phyloP scores from a whole-genome alignment of 1,140 invertebrate genomes.

The Sycobia sp. region DNA sequence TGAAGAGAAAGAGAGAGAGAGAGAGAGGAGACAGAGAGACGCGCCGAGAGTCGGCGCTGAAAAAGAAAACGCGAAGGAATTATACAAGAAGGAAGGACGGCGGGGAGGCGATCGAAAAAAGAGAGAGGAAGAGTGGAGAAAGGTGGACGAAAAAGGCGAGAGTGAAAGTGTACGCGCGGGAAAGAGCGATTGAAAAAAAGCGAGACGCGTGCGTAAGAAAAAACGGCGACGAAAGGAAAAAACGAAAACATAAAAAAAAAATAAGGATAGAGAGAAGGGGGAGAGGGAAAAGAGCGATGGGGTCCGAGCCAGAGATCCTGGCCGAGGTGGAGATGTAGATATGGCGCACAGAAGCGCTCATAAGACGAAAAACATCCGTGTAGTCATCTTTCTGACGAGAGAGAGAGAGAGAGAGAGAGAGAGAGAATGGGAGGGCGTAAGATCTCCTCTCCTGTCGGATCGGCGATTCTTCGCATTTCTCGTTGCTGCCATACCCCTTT shows the following conservation, averaged over 20 bases:
- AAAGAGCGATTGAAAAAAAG: conserved; percentile 4
- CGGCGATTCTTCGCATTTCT: too few relatives aligned
- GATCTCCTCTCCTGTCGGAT: too few relatives aligned
- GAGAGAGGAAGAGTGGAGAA: conserved; percentile 15
- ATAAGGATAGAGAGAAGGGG: neutral
- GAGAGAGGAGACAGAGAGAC: too few relatives aligned
- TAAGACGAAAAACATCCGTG: neutral
- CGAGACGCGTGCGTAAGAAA: neutral
- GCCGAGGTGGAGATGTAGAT: neutral
- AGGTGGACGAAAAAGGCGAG: conserved; percentile 26
- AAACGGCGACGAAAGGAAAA: neutral
- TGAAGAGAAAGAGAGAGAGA: conserved; percentile 10
- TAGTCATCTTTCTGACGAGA: too few relatives aligned
- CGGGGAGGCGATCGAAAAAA: neutral
- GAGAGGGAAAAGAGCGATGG: neutral
- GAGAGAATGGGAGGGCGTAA: too few relatives aligned
- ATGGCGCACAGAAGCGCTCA: neutral
- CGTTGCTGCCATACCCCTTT: too few relatives aligned
- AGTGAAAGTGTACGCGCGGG: conserved; percentile 20
- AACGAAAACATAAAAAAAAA: neutral
- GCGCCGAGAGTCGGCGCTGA: too few relatives aligned
- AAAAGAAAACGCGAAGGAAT: neutral
- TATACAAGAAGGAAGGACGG: conserved; percentile 7
- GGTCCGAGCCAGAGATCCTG: too few relatives aligned
- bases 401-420: too few relatives aligned